phyloP scores from a whole-genome alignment of 2,113 vertebrate species.

The Nymphicus hollandicus region DNA sequence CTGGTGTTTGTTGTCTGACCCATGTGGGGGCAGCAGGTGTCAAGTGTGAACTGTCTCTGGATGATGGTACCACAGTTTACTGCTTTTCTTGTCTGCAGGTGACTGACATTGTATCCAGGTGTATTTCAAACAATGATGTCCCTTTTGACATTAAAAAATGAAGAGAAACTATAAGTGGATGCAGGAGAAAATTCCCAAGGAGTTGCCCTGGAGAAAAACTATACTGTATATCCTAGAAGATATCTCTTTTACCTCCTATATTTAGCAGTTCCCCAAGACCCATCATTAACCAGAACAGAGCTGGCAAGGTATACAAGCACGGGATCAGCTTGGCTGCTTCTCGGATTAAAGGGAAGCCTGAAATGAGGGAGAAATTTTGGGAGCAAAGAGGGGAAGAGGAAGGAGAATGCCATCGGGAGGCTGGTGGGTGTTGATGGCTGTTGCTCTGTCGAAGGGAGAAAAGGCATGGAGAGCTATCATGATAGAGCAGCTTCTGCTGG shows the following conservation, averaged over 20 bases:
- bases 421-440: not conserved
- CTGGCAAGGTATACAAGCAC: not conserved
- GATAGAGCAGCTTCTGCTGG: not conserved
- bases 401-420: not conserved
- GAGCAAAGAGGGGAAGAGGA: not conserved
- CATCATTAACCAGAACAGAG: not conserved
- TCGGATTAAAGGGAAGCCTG: not conserved
- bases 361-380: not conserved
- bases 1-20: not conserved
- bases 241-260: rapidly evolving
- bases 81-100: not conserved
- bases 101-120: not conserved
- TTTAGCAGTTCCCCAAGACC: not conserved
- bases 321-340: not conserved
- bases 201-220: not conserved
- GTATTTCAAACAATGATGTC: not conserved
- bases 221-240: not conserved
- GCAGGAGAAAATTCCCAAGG: not conserved
- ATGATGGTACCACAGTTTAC: not conserved
- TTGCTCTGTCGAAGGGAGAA: not conserved
- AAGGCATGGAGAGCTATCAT: not conserved
- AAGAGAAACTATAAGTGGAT: not conserved
- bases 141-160: not conserved
- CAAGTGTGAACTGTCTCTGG: not conserved
- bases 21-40: not conserved